Evolutionary conservation across 2,888 invertebrate genomes (phyloP).

Genomic region (Diabrotica balteata): DNA sequence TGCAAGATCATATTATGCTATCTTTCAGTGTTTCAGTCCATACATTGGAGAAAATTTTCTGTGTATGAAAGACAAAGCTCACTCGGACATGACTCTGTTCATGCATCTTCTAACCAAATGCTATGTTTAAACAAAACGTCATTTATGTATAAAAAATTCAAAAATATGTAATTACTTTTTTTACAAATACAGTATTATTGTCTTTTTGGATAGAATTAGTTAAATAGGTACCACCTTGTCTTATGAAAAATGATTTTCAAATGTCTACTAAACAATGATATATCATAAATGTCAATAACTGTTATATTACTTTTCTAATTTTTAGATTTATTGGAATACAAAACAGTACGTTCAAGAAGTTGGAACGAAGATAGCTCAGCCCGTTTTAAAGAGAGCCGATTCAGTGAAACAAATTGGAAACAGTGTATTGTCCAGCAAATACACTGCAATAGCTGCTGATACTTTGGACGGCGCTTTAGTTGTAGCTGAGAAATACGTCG

Average conservation of each 20-base stretch:
- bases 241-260: no score
- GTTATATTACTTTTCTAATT: not conserved
- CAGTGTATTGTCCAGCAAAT: slow-evolving; percentile 73
- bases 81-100: no score
- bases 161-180: no score
- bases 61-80: no score
- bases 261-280: not conserved
- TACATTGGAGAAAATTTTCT: no score
- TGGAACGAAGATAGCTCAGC: slow-evolving; percentile 67
- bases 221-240: no score
- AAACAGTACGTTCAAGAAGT: slow-evolving; percentile 73
- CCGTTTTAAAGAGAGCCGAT: slow-evolving; percentile 79
- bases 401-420: slow-evolving; percentile 81
- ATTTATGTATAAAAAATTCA: no score
- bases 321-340: slow-evolving; percentile 80
- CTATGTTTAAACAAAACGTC: no score
- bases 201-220: not conserved
- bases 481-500: slow-evolving; percentile 82
- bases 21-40: no score
- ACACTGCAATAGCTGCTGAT: slow-evolving; percentile 77
- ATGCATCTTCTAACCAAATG: no score
- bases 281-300: not conserved
- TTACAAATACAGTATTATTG: not conserved
- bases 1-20: no score
- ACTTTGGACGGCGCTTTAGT: slow-evolving; percentile 77